Conservation (phyloP, 2,888 invertebrate species). For the Eupithecia vulgata region DNA sequence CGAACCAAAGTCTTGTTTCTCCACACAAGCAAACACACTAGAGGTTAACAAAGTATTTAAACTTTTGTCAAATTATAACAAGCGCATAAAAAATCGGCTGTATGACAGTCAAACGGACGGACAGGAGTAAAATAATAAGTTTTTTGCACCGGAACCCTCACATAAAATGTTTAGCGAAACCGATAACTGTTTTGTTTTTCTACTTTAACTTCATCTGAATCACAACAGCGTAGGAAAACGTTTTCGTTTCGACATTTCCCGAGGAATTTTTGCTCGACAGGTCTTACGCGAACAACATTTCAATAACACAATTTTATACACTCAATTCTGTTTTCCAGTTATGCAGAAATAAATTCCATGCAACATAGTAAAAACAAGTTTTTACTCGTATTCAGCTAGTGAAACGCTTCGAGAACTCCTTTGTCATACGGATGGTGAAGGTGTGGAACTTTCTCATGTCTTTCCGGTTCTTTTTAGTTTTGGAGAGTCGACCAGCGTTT, state of each 20-base stretch:
- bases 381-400: neutral
- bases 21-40: no score
- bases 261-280: neutral
- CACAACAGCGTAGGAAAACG: neutral
- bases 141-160: neutral
- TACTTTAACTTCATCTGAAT: neutral
- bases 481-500: neutral
- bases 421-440: neutral
- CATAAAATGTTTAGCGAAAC: conserved; percentile 1
- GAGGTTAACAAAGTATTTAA: no score
- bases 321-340: conserved; percentile 4
- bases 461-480: neutral
- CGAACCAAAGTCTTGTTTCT: no score
- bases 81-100: no score
- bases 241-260: neutral
- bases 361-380: neutral
- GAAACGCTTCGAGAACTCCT: neutral
- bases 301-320: neutral
- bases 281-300: neutral
- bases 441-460: neutral
- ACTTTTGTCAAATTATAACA: no score
- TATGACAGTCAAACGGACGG: neutral
- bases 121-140: neutral
- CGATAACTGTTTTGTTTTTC: conserved; percentile 7
- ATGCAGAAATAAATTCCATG: neutral